Percentiles rank a stretch among this genome's conserved stretches.
These are phyloP conservation scores for Phytoseiulus persimilis DNA, from an alignment of 2,888 invertebrate genomes.

Conservation along the genomic window DNA sequence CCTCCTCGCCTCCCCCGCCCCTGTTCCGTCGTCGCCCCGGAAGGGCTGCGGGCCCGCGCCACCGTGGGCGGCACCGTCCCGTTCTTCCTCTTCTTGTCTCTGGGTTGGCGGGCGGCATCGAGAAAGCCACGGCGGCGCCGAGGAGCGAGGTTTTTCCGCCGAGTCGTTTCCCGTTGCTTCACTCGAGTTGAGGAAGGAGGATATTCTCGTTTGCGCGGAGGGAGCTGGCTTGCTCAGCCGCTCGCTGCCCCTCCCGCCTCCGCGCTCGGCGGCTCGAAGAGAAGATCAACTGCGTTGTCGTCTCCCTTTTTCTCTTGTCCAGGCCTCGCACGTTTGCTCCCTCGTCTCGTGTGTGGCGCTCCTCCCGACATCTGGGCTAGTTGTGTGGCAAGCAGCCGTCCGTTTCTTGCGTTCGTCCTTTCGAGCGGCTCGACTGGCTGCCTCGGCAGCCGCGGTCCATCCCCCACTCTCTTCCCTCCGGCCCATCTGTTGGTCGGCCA, in stretches of 20 bases:
- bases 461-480: not conserved
- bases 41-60: not conserved
- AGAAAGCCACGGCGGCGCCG: not conserved
- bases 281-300: not conserved
- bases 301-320: not conserved
- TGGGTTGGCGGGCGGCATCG: not conserved
- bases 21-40: no score
- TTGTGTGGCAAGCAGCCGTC: not conserved
- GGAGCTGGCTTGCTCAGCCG: no score
- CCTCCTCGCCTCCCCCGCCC: no score
- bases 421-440: slow-evolving; percentile 15
- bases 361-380: not conserved
- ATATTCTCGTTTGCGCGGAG: not conserved
- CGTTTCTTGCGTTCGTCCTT: not conserved
- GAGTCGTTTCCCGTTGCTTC: not conserved
- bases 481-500: not conserved
- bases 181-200: not conserved
- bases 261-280: not conserved
- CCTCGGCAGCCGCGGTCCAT: not conserved
- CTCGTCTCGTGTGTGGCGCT: not conserved
- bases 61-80: not conserved
- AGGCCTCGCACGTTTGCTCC: not conserved
- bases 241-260: not conserved
- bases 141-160: not conserved
- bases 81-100: not conserved